Conservation (phyloP, 1,140 invertebrate genomes). For the Drepana arcuata region DNA sequence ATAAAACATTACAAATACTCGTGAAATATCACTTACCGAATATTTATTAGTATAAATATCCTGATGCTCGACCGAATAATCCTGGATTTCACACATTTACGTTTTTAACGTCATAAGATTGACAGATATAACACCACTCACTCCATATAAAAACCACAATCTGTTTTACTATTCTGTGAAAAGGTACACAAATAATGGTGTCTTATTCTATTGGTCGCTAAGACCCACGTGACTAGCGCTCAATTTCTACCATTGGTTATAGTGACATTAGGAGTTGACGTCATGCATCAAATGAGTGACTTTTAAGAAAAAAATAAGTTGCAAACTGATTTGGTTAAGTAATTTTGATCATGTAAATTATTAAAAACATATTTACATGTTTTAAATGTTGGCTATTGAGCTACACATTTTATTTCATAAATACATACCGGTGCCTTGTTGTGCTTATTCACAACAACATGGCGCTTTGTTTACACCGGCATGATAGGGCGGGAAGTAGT, state of each 20-base stretch:
- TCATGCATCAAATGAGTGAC: slow-evolving; percentile 27
- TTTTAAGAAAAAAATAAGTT: too few species aligned
- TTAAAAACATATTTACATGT: not conserved
- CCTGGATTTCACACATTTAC: slow-evolving; percentile 73
- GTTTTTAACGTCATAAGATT: slow-evolving; percentile 67
- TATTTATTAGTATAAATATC: slow-evolving; percentile 72
- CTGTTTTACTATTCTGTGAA: slow-evolving; percentile 66
- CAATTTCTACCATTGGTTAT: slow-evolving; percentile 40
- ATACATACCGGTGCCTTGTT: too few species aligned
- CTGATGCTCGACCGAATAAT: slow-evolving; percentile 68
- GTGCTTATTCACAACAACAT: slow-evolving; percentile 65
- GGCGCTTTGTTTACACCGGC: slow-evolving; percentile 74
- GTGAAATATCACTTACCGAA: slow-evolving; percentile 58
- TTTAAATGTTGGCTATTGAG: slow-evolving; percentile 2
- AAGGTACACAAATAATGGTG: slow-evolving; percentile 69
- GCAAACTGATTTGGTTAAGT: too few species aligned
- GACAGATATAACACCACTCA: slow-evolving; percentile 71
- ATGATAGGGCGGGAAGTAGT: slow-evolving; percentile 66
- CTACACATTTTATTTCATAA: too few species aligned
- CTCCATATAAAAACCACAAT: slow-evolving; percentile 65
- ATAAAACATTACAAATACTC: slow-evolving; percentile 14
- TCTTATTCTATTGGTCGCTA: slow-evolving; percentile 50
- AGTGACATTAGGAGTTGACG: slow-evolving; percentile 23
- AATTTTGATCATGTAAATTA: not conserved
- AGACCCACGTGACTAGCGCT: slow-evolving; percentile 50